Percentiles rank a stretch among this genome's conserved stretches.
These are phyloP conservation scores for Nicator chloris DNA, from an alignment of 2,113 vertebrate species.

Conservation along the genomic window DNA sequence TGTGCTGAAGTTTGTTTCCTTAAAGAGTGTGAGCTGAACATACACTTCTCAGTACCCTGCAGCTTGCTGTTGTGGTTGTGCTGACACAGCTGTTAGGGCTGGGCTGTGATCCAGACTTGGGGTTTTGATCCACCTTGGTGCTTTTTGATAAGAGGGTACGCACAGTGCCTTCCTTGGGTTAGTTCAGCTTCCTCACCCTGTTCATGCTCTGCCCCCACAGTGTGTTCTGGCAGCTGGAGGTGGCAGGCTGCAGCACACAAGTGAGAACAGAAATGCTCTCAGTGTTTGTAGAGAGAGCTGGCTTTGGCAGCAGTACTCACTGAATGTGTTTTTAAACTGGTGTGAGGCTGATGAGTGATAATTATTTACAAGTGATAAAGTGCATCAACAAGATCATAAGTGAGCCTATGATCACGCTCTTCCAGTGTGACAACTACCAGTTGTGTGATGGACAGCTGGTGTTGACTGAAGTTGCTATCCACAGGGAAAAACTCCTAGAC, in stretches of 20 bases:
- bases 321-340: background rate
- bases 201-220: accelerated
- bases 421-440: background rate
- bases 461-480: background rate
- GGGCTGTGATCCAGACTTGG: background rate
- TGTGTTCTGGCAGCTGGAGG: background rate
- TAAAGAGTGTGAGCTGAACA: background rate
- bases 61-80: background rate
- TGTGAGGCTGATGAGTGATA: background rate
- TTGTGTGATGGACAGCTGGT: background rate
- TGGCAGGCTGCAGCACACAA: background rate
- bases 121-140: background rate
- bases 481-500: background rate
- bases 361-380: background rate
- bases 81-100: background rate
- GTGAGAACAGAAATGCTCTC: background rate
- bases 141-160: background rate
- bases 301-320: background rate
- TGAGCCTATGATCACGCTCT: background rate
- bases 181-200: background rate
- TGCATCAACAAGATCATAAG: background rate
- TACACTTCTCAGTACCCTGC: background rate
- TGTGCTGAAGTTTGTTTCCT: background rate
- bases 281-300: background rate
- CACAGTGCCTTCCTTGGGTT: background rate